Percentiles rank a stretch among this genome's conserved stretches.
phyloP scores from a whole-genome alignment of 1,140 invertebrate species.

The Eulimnadia texana region DNA sequence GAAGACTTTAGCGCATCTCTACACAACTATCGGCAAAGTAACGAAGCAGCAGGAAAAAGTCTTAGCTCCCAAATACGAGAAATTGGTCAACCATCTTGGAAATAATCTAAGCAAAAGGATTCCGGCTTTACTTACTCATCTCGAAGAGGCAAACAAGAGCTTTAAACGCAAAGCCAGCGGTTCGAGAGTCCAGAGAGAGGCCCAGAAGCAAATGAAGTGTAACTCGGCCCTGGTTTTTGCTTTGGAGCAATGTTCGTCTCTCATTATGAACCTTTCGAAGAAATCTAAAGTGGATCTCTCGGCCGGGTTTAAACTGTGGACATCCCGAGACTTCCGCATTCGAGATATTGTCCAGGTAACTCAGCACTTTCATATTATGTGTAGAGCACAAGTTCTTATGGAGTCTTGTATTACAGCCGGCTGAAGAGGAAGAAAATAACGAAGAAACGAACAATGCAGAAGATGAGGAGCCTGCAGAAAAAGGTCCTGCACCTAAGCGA shows the following conservation, averaged over 20 bases:
- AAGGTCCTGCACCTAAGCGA: neutral
- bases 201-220: neutral
- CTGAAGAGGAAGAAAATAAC: neutral
- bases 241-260: neutral
- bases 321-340: slow-evolving; percentile 4
- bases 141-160: neutral
- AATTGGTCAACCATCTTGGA: neutral
- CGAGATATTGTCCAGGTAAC: neutral
- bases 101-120: neutral
- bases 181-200: neutral
- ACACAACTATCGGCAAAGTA: neutral
- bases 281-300: neutral
- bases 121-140: neutral
- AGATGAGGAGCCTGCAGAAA: neutral
- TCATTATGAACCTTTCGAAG: neutral
- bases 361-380: neutral
- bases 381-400: neutral
- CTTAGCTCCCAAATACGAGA: neutral
- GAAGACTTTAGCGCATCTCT: neutral
- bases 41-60: neutral
- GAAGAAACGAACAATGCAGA: neutral
- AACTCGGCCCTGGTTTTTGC: neutral
- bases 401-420: neutral
- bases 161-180: neutral
- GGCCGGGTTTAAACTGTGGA: slow-evolving; percentile 1